Evolutionary conservation across 2,113 vertebrate genomes (phyloP), one percentile per base, ranked within the genome.

Genomic region (Ibidorhyncha struthersii): DNA sequence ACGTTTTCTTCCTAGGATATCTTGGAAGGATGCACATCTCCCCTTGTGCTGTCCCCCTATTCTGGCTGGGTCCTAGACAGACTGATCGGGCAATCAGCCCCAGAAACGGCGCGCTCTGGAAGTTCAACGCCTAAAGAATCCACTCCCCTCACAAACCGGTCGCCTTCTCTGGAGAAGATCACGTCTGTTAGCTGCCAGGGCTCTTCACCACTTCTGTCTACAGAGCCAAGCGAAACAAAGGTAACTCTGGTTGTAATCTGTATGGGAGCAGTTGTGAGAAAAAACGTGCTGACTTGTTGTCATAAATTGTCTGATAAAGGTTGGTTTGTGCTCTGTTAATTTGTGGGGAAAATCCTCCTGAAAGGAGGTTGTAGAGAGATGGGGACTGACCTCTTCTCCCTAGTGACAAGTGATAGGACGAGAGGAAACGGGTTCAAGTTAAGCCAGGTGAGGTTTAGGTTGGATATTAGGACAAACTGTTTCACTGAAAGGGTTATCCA

Each of bases 21-120:
- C 40, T 67, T 98, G 65, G 97, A 98, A 94, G 97, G 97, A 56
- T 98, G 97, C 13, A 71, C 95, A 40, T 67, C 97, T 9, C 89
- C 95, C 43, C 94, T 97, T 8, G 95, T 91, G 89, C 96, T 99
- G 2, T 98, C 98, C 8, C 40, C 96, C 4, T 98, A 97, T 30
- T 97, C 97, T 2, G 98, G 97, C 50, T 98, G 97, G 98, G 97
- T 98, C 30, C 95, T 98, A 10, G 98, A 98, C 70, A 98, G 92
- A 22, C 43, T 98, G 22, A 16, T 91, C 6, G 90, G 58, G 12
- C 80, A 63, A 0, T 32, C 47, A 2, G 80, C 82, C 41, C 86
- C 78, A 55, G 94, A 94, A 32, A 6, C 14, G 2, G 0, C 71
- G 36, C 25, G 45, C 10, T 92, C 91, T 3, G 43, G 67, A 41